Percentiles rank a stretch among this genome's conserved stretches.
Evolutionary conservation across 2,113 vertebrate species (phyloP).

Genomic region (Pycnonotus jocosus): DNA sequence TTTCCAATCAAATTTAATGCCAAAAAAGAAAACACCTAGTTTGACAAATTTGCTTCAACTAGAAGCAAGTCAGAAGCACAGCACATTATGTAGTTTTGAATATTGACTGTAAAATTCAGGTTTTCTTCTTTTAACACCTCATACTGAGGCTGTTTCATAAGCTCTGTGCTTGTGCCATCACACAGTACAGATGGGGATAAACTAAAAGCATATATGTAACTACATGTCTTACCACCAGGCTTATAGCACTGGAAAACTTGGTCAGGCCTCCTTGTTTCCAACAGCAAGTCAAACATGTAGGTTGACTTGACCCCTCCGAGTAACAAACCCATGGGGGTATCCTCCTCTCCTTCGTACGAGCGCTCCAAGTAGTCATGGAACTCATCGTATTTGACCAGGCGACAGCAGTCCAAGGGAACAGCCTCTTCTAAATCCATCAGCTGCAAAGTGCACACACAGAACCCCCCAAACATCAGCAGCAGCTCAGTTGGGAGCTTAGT

Average conservation of each 20-base stretch:
- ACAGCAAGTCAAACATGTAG: constrained; percentile 95
- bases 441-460: constrained; percentile 60
- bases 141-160: neutral
- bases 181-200: fast-evolving
- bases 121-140: neutral
- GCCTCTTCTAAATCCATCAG: constrained; percentile 90
- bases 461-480: neutral
- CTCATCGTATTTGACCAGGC: constrained; percentile 97
- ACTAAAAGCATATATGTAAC: neutral
- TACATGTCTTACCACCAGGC: constrained; percentile 85
- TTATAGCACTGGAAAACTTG: constrained; percentile 96
- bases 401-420: constrained; percentile 88
- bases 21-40: neutral
- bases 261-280: constrained; percentile 90
- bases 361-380: constrained; percentile 97
- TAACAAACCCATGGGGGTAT: constrained; percentile 92
- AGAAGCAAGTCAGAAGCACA: neutral
- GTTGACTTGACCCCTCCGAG: constrained; percentile 97
- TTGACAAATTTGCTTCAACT: neutral
- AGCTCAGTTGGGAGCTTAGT: neutral
- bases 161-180: neutral
- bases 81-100: neutral
- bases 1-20: neutral
- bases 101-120: neutral
- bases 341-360: constrained; percentile 91